Conservation (phyloP, 2,888 invertebrate genomes). For the Lepas anatifera region DNA sequence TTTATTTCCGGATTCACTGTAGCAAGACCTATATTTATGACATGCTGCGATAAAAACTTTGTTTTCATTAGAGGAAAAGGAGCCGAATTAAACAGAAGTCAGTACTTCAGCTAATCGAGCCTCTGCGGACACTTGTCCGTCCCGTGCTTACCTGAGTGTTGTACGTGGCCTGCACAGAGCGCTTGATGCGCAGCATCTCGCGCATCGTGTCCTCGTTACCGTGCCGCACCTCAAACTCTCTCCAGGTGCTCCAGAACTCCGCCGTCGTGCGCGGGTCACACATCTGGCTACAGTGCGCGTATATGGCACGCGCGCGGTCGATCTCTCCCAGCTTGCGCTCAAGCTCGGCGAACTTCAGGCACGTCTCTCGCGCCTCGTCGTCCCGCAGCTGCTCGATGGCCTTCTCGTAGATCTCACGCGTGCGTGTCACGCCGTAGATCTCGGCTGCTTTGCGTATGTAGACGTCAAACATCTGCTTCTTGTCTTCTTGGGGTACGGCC, state of each 20-base stretch:
- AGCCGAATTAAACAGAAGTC: no score
- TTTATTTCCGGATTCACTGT: no score
- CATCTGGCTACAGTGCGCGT: slow-evolving; percentile 96
- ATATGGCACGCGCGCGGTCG: slow-evolving; percentile 91
- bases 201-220: slow-evolving; percentile 99
- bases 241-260: slow-evolving; percentile 98
- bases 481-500: slow-evolving; percentile 82
- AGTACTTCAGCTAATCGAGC: no score
- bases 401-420: slow-evolving; percentile 93
- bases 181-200: slow-evolving; percentile 94
- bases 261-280: slow-evolving; percentile 88
- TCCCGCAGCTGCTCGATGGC: slow-evolving; percentile 90
- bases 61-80: no score
- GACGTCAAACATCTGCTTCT: slow-evolving; percentile 88
- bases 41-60: no score
- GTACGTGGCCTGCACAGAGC: slow-evolving; percentile 94
- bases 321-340: slow-evolving; percentile 97
- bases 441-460: slow-evolving; percentile 97
- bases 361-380: slow-evolving; percentile 87
- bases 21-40: no score
- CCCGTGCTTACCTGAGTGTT: slow-evolving; percentile 61
- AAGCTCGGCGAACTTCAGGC: slow-evolving; percentile 90
- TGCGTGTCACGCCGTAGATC: slow-evolving; percentile 93
- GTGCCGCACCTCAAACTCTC: slow-evolving; percentile 96
- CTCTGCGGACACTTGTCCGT: background rate